A percentile compares a stretch with the other conserved stretches of the same genome.
Conservation (phyloP, 2,797 vertebrate species). For the Diplodus puntazzo region DNA sequence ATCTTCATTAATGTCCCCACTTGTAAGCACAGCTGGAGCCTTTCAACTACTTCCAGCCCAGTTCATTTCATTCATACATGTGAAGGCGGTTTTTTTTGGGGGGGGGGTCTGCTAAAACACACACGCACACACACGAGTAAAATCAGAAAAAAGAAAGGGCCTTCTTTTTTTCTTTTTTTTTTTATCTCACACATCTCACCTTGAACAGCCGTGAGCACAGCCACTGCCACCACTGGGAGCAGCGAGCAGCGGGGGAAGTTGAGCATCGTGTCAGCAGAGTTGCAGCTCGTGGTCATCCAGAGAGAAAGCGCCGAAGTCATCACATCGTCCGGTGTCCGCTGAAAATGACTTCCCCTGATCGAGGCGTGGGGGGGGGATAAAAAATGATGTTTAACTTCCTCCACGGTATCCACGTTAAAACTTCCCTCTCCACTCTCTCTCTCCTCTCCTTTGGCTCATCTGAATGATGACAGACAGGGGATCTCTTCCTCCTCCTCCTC, state of each 20-base stretch:
- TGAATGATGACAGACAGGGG: conserved; percentile 3
- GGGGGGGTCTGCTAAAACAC: neutral
- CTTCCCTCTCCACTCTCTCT: too few relatives aligned
- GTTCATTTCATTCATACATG: neutral
- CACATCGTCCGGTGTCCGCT: conserved; percentile 41
- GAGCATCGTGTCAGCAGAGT: conserved; percentile 65
- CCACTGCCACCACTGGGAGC: conserved; percentile 44
- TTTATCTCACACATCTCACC: conserved; percentile 62
- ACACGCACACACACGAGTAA: too few relatives aligned
- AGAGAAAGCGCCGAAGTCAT: conserved; percentile 34
- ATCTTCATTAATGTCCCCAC: neutral
- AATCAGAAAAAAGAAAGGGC: neutral
- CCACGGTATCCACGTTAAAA: neutral
- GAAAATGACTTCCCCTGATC: conserved; percentile 22
- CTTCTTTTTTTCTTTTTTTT: too few relatives aligned
- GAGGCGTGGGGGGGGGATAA: neutral
- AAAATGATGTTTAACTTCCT: neutral
- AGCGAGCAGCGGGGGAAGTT: conserved; percentile 39
- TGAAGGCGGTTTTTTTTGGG: neutral
- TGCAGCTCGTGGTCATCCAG: conserved; percentile 11
- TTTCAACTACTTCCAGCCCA: conserved; percentile 34
- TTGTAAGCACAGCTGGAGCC: conserved; percentile 46
- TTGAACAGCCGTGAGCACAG: conserved; percentile 57
- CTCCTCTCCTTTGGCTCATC: neutral
- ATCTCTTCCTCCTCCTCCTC: neutral